phyloP scores from a whole-genome alignment of 2,797 vertebrate genomes.

The Gymnoscopelus microlampas region DNA sequence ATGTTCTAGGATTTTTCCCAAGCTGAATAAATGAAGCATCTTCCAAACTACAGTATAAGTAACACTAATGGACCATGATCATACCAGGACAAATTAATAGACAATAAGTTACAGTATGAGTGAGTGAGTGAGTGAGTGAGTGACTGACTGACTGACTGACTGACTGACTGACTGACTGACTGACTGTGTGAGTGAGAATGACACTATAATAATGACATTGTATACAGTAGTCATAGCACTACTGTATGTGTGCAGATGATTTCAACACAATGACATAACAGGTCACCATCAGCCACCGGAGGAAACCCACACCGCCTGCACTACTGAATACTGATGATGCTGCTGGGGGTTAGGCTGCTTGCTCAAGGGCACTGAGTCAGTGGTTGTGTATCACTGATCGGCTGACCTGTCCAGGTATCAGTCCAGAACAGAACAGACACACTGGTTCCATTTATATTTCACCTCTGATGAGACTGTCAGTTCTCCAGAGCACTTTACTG shows the following conservation, averaged over 20 bases:
- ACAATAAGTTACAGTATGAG: neutral
- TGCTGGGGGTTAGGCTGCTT: neutral
- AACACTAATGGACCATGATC: too few relatives aligned
- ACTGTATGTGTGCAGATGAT: too few relatives aligned
- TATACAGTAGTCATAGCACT: too few relatives aligned
- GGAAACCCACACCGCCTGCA: too few relatives aligned
- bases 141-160: neutral
- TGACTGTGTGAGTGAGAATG: neutral
- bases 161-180: too few relatives aligned
- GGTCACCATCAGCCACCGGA: too few relatives aligned
- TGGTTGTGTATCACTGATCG: conserved; percentile 8
- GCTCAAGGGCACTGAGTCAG: conserved; percentile 12
- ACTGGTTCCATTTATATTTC: conserved; percentile 39
- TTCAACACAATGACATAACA: too few relatives aligned
- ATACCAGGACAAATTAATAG: neutral
- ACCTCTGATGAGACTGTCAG: conserved; percentile 36
- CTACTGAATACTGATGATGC: too few relatives aligned
- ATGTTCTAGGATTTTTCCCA: neutral
- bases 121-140: conserved; percentile 15
- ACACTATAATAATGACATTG: too few relatives aligned
- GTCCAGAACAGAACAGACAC: neutral
- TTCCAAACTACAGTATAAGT: neutral
- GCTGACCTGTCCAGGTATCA: conserved; percentile 29
- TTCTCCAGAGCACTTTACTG: conserved; percentile 14
- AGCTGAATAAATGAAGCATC: neutral